These are phyloP conservation scores for Emmelina monodactyla DNA, from an alignment of 2,888 invertebrate genomes.

Conservation along the genomic window DNA sequence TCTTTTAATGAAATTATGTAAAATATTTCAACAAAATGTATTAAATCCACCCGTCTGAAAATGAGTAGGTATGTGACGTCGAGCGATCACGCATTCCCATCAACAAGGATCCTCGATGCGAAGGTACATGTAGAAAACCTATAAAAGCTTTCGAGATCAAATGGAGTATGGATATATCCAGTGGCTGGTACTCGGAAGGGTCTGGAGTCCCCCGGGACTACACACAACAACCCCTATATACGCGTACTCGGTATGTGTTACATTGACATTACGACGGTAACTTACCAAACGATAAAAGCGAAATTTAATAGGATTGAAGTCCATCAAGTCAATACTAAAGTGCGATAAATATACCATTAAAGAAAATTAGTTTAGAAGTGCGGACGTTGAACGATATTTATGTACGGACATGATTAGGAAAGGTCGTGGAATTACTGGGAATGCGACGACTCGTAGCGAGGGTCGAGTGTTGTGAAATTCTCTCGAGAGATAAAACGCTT, in stretches of 20 bases:
- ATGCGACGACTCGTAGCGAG: not conserved
- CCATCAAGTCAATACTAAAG: not conserved
- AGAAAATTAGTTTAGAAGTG: not conserved
- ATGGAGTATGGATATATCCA: slow-evolving; percentile 29
- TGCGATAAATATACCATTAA: not conserved
- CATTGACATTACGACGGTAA: not conserved
- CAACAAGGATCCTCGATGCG: not conserved
- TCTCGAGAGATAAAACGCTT: not conserved
- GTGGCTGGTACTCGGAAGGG: slow-evolving; percentile 26
- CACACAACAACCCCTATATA: too few relatives aligned
- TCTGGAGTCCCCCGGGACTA: not conserved
- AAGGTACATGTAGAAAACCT: not conserved
- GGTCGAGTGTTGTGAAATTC: not conserved
- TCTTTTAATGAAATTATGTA: too few relatives aligned
- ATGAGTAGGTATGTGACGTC: too few relatives aligned
- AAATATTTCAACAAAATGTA: too few relatives aligned
- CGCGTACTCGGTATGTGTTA: too few relatives aligned
- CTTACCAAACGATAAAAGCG: not conserved
- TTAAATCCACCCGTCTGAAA: too few relatives aligned
- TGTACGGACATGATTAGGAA: not conserved
- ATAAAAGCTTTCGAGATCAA: slow-evolving; percentile 28
- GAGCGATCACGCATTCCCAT: not conserved
- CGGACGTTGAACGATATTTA: not conserved
- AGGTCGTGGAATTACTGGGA: not conserved
- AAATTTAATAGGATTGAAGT: slow-evolving; percentile 1